Evolutionary conservation across 2,113 vertebrate genomes (phyloP), one percentile per base, ranked within the genome.

Genomic region (Corythoichthys intestinalis): DNA sequence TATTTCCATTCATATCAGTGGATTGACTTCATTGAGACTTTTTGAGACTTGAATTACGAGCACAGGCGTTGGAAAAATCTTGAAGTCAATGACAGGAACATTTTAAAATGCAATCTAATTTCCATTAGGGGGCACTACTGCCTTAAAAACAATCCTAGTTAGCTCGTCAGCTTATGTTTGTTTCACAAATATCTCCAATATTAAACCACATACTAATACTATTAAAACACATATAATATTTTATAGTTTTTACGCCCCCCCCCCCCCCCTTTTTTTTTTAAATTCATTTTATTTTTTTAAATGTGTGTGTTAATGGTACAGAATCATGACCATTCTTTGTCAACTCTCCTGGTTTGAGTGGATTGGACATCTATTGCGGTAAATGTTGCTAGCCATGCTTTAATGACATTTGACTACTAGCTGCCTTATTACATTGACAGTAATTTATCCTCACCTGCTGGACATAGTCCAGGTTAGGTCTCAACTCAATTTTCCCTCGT

Each of bases 51-150:
- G 20, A 28, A 28, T 28, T 28, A 28, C 1, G 20, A 28, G 20
- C 20, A 28, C 20, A 28, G 20, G 1, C 20, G 20, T 28, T 28
- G 20, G 20, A 28, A 28, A 28, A 28, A 28, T 28, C 20, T 28
- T 28, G 20, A 28, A 28, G 20, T 28, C 20, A 56, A 56, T 56
- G 10, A 56, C 53, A 34, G 7, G 11, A 52, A 14, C 13, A 52
- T 14, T 15, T 15, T 17, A 12, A 52, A 52, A 15, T 28, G 53
- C n/a, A 56, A 20, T 28, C 49, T 71, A 8, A 72, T 79, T 84
- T 86, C 86, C 85, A 88, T 86, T 69, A 87, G 88, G 83, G 84
- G 84, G 87, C 82, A 86, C 81, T 90, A 73, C 86, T 77, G 84
- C 75, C 79, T 84, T 81, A 66, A 72, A 84, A 85, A 87, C 20